Percentiles rank a stretch among this genome's conserved stretches.
phyloP scores from a whole-genome alignment of 2,888 invertebrate species.

The Melolontha melolontha region DNA sequence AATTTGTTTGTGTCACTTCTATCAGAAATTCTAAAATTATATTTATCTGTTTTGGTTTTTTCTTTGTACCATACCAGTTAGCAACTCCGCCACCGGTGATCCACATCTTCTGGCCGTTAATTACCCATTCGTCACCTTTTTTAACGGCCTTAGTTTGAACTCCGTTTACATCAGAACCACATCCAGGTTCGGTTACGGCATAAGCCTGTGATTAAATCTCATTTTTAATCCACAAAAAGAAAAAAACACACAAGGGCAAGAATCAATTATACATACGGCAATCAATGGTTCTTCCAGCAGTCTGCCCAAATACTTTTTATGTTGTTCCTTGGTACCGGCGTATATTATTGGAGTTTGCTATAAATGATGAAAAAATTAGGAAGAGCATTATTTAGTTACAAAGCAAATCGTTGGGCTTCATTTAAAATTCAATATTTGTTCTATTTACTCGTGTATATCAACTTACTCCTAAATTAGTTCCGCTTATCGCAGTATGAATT shows the following conservation, averaged over 20 bases:
- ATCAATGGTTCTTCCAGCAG: constrained; percentile 91
- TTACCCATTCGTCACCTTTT: constrained; percentile 93
- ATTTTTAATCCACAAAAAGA: constrained; percentile 12
- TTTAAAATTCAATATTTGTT: background rate
- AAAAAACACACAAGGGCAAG: no score
- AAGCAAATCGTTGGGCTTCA: background rate
- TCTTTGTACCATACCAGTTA: constrained; percentile 78
- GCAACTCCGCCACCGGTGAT: constrained; percentile 98
- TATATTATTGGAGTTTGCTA: constrained; percentile 90
- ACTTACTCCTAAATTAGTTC: constrained; percentile 81
- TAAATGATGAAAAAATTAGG: constrained; percentile 52
- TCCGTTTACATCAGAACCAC: constrained; percentile 96
- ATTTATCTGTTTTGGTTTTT: no score
- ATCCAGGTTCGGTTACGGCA: constrained; percentile 95
- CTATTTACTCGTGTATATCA: background rate
- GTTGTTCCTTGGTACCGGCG: constrained; percentile 87
- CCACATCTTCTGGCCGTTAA: constrained; percentile 99
- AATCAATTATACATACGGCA: constrained; percentile 76
- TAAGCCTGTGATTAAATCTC: constrained; percentile 76
- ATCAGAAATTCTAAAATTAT: no score
- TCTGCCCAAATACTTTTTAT: constrained; percentile 94
- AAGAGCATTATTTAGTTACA: no score
- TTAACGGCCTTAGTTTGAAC: constrained; percentile 92
- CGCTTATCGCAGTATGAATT: constrained; percentile 88
- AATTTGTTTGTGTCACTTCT: no score